Evolutionary conservation across 2,888 invertebrate species (phyloP).

Genomic region (Biston betularia): DNA sequence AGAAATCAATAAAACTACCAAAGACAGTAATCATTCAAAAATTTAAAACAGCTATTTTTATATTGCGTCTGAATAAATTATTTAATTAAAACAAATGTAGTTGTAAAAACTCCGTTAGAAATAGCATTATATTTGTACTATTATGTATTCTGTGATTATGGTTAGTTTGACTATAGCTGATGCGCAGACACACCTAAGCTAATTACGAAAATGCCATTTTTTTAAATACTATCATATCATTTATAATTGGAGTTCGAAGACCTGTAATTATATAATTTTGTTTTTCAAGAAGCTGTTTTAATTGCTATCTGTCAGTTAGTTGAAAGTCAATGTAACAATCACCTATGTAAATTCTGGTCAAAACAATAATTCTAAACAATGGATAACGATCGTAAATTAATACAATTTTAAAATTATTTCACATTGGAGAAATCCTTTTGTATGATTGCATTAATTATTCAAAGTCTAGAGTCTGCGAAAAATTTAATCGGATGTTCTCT

Average conservation of each 20-base stretch:
- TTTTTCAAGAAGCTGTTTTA: conserved; percentile 8
- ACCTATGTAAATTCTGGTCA: conserved; percentile 5
- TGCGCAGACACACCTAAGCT: background rate
- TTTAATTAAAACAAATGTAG: conserved; percentile 26
- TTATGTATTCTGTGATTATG: too few relatives aligned
- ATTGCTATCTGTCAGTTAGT: background rate
- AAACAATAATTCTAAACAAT: conserved; percentile 23
- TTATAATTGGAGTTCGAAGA: conserved; percentile 48
- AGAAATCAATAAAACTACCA: conserved; percentile 4
- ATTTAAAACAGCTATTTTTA: conserved; percentile 9
- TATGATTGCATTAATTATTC: background rate
- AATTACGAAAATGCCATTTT: conserved; percentile 30
- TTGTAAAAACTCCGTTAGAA: conserved; percentile 26
- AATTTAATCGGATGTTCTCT: background rate
- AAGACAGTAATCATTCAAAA: conserved; percentile 5
- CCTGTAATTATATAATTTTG: conserved; percentile 17
- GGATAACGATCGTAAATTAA: conserved; percentile 3
- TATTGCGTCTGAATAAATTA: conserved; percentile 31
- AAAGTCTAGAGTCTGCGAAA: background rate
- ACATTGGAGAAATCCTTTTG: background rate
- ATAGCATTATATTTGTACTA: too few relatives aligned
- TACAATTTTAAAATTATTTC: background rate
- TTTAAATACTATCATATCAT: conserved; percentile 42
- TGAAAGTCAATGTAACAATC: conserved; percentile 11
- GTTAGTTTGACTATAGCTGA: conserved; percentile 8